A percentile compares a stretch with the other conserved stretches of the same genome.
Conservation (phyloP, 2,888 invertebrate species). For the Drosophila differens region DNA sequence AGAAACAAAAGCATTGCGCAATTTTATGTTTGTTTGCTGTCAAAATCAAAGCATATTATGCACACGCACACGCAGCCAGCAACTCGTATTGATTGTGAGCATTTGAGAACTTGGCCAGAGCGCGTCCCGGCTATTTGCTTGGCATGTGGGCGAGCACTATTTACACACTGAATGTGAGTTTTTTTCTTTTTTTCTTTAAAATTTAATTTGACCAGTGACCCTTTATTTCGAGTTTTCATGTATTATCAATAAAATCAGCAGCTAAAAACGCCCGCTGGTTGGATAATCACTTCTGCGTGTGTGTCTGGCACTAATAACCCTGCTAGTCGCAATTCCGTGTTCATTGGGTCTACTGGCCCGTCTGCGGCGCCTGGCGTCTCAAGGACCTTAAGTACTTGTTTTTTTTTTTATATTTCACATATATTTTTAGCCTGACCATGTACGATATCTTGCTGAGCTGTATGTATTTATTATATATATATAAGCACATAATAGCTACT, state of each 20-base stretch:
- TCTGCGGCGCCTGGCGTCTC: conserved; percentile 43
- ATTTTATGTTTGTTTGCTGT: conserved; percentile 64
- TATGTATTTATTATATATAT: conserved; percentile 25
- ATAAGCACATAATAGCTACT: conserved; percentile 19
- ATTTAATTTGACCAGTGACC: conserved; percentile 26
- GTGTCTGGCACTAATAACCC: conserved; percentile 49
- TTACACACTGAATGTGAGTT: neutral
- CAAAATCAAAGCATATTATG: conserved; percentile 71
- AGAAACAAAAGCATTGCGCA: conserved; percentile 58
- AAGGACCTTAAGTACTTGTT: conserved; percentile 53
- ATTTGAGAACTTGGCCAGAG: conserved; percentile 6
- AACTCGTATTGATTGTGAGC: conserved; percentile 43
- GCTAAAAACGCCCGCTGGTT: conserved; percentile 25
- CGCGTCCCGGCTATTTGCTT: conserved; percentile 21
- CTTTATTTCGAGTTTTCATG: neutral
- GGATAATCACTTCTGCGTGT: conserved; percentile 32
- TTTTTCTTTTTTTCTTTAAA: conserved; percentile 28
- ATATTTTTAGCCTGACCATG: conserved; percentile 55
- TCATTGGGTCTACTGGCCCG: conserved; percentile 27
- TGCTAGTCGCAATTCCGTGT: conserved; percentile 33
- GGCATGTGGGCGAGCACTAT: conserved; percentile 6
- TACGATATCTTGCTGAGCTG: conserved; percentile 51
- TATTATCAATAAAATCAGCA: conserved; percentile 32
- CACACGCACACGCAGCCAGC: conserved; percentile 58
- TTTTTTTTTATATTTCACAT: conserved; percentile 37